A percentile compares a stretch with the other conserved stretches of the same genome.
Conservation (phyloP, 1,140 invertebrate genomes). For the Neuroterus valhalla region DNA sequence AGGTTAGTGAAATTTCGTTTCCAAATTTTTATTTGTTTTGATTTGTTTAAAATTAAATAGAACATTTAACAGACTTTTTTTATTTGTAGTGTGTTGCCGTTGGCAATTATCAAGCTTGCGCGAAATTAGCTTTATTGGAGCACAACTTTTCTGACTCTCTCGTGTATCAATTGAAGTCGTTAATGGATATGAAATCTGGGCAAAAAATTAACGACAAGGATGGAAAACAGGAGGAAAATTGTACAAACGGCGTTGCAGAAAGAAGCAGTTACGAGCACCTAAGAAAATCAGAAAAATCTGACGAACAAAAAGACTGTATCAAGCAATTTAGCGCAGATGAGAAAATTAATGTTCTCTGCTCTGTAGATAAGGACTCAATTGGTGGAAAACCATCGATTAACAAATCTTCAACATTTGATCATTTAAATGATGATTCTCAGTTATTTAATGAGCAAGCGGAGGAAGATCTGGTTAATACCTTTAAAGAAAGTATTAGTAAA, state of each 20-base stretch:
- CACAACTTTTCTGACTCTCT: conserved; percentile 69
- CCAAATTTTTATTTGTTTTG: too few species aligned
- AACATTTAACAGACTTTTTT: conserved; percentile 15
- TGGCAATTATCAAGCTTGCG: conserved; percentile 74
- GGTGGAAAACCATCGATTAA: background rate
- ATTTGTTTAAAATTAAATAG: too few species aligned
- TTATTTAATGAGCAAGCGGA: conserved; percentile 70
- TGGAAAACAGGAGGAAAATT: conserved; percentile 24
- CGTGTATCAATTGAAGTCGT: conserved; percentile 70
- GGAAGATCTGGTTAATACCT: conserved; percentile 67
- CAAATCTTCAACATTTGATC: conserved; percentile 20
- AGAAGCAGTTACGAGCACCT: background rate
- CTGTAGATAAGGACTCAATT: background rate
- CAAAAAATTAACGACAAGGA: background rate
- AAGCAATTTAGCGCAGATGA: conserved; percentile 1
- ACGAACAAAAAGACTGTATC: conserved; percentile 39
- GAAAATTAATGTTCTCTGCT: too few species aligned
- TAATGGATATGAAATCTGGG: conserved; percentile 45
- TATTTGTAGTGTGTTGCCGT: conserved; percentile 62
- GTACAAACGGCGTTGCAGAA: background rate
- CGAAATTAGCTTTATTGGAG: conserved; percentile 72
- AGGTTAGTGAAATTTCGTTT: conserved; percentile 47
- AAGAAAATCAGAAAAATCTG: too few species aligned
- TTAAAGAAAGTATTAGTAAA: conserved; percentile 65
- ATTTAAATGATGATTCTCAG: conserved; percentile 56